phyloP scores from a whole-genome alignment of 2,113 vertebrate species.

The Eclectus roratus region DNA sequence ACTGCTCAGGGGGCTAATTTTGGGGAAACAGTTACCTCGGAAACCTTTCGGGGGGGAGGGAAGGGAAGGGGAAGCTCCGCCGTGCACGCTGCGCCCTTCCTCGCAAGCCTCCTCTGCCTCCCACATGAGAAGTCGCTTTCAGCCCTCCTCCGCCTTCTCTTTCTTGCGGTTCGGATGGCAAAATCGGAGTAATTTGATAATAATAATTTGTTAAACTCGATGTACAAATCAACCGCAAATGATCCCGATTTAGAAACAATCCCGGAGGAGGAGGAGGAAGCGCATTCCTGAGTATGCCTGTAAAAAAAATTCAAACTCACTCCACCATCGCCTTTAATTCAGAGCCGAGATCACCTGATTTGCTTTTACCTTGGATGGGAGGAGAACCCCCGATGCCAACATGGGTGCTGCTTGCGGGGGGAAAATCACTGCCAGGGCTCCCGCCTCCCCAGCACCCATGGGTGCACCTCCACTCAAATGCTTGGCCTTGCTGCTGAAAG shows the following conservation, averaged over 20 bases:
- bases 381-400: background rate
- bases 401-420: background rate
- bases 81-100: background rate
- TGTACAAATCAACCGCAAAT: conserved; percentile 20
- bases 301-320: background rate
- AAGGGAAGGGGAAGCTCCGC: background rate
- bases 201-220: background rate
- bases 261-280: conserved; percentile 6
- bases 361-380: background rate
- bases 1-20: conserved; percentile 31
- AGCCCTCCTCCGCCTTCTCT: background rate
- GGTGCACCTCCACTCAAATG: background rate
- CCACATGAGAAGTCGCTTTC: conserved; percentile 3
- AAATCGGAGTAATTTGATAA: conserved; percentile 12
- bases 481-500: background rate
- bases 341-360: background rate
- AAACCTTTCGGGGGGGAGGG: conserved; percentile 28
- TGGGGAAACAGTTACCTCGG: conserved; percentile 41
- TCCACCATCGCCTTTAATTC: background rate
- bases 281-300: background rate
- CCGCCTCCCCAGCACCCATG: background rate
- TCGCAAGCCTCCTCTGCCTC: conserved; percentile 2
- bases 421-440: background rate
- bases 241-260: conserved; percentile 27
- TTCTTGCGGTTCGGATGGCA: background rate